Evolutionary conservation across 2,797 vertebrate species (phyloP).

Genomic region (Limosa lapponica): DNA sequence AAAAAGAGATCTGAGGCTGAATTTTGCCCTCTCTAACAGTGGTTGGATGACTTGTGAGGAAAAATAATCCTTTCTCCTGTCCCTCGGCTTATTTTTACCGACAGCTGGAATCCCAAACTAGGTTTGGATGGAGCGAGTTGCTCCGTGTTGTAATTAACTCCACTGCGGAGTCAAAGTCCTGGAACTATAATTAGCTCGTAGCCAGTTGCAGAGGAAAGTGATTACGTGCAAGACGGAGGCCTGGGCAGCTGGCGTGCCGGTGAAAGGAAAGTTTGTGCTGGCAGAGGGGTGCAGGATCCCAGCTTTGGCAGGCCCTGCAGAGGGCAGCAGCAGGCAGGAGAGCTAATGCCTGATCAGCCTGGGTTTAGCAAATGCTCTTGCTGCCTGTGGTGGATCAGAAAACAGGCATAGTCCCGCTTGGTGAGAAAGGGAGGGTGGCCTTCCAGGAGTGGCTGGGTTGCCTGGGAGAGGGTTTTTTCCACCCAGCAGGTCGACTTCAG

Average conservation of each 20-base stretch:
- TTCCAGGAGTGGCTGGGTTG: accelerated
- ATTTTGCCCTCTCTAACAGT: background rate
- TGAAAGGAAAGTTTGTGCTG: background rate
- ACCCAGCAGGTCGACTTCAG: background rate
- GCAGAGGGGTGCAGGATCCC: background rate
- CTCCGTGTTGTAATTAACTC: background rate
- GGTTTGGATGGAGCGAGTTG: background rate
- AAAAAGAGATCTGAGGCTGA: background rate
- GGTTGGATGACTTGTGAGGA: background rate
- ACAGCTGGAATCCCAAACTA: background rate
- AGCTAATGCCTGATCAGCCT: background rate
- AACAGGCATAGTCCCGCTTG: background rate
- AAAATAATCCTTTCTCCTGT: background rate
- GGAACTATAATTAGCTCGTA: background rate
- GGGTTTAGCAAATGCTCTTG: background rate
- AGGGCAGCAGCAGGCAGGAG: constrained; percentile 34
- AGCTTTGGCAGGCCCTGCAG: background rate
- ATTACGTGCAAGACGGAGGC: background rate
- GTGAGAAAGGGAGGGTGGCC: background rate
- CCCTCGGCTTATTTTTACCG: background rate
- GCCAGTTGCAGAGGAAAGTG: background rate
- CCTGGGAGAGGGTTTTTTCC: background rate
- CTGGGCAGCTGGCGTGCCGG: background rate
- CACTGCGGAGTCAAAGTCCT: background rate
- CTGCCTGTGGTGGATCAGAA: background rate